phyloP scores from a whole-genome alignment of 2,113 vertebrate species.

The Hoplias malabaricus region DNA sequence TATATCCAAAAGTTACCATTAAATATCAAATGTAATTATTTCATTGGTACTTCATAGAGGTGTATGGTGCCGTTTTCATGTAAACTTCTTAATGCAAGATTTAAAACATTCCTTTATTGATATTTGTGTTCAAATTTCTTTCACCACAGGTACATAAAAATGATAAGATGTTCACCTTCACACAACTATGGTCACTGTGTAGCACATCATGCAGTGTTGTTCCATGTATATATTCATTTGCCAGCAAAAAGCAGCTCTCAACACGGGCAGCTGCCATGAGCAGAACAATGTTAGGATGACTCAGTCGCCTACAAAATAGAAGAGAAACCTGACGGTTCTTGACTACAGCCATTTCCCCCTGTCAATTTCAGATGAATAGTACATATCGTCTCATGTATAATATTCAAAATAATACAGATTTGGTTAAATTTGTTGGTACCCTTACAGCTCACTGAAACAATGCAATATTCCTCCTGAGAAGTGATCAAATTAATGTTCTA shows the following conservation, averaged over 20 bases:
- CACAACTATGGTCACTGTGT: no score
- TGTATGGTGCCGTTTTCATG: no score
- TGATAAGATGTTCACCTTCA: no score
- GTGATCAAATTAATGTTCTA: no score
- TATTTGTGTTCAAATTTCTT: background rate
- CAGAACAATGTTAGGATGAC: slow-evolving; percentile 9
- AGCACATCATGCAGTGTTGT: no score
- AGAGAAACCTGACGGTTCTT: background rate
- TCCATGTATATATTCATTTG: no score
- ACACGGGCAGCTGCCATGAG: no score
- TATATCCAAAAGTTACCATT: background rate
- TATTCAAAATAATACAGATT: no score
- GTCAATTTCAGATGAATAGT: background rate
- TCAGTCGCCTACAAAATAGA: background rate
- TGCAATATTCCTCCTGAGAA: no score
- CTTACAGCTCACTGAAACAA: no score
- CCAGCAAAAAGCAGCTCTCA: no score
- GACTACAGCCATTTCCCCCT: background rate
- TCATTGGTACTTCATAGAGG: background rate
- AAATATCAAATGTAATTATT: background rate
- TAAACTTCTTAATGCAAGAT: background rate
- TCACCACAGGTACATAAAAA: background rate
- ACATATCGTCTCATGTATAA: background rate
- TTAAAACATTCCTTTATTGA: background rate
- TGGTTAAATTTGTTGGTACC: no score